Evolutionary conservation across 2,797 vertebrate species (phyloP), one percentile per base, ranked within the genome.

Genomic region (Gobionotothen gibberifrons): DNA sequence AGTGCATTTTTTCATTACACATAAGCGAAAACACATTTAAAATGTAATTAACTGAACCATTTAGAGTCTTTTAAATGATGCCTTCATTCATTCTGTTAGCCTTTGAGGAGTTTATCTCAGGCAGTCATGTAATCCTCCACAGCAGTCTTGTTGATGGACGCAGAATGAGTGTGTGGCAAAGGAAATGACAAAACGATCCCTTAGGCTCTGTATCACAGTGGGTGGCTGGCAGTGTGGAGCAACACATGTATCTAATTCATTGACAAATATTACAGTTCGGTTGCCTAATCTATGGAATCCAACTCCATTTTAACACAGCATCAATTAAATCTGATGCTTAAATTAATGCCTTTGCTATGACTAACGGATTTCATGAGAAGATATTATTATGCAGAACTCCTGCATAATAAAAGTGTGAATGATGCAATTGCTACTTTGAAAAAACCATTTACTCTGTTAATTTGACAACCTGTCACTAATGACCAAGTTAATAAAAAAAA

Each of bases 101-200:
- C 46, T 13, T 17, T 22, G 55, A 49, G n/a, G 29, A 58, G 46
- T 49, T 74, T 75, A 80, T 81, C 72, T 64, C 19, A 67, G 43
- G 56, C 48, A 15, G 68, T 83, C 82, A 67, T 56, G 40, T 72
- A 88, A 81, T 74, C 76, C 22, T 46, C 32, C 47, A 44, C 65
- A 69, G 69, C 52, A 69, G 72, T 51, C 51, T 10, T 59, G 44
- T 21, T 77, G 83, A 89, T 36, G 72, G 85, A 84, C 83, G 84
- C 71, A 43, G 73, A 74, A 82, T 87, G 59, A 68, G 80, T 54
- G 67, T 85, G 79, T 83, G 81, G 87, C 72, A 62, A 74, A 87
- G 83, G 73, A 80, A 90, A 88, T 75, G 55, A 85, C 85, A 32
- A 73, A 80, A 59, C 49, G 55, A 57, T 83, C 51, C 72, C 65